Conservation (phyloP, 2,888 invertebrate genomes). For the Salticus scenicus region DNA sequence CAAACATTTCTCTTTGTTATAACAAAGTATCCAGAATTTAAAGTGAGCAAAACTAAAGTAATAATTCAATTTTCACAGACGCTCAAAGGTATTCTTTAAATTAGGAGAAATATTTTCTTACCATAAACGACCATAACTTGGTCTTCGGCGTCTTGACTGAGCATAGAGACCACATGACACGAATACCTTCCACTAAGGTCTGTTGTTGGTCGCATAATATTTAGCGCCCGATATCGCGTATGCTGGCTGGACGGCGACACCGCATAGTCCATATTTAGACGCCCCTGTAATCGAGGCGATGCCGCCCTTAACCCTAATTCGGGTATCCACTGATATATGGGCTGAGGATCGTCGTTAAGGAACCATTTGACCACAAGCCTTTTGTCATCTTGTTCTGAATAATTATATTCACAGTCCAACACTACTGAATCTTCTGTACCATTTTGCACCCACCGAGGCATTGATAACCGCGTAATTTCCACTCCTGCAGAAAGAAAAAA, state of each 20-base stretch:
- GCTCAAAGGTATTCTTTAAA: too few species aligned
- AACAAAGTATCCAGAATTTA: too few species aligned
- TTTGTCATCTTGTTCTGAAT: slow-evolving; percentile 70
- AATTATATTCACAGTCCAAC: slow-evolving; percentile 73
- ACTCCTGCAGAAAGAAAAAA: slow-evolving; percentile 43
- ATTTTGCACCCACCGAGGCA: slow-evolving; percentile 71
- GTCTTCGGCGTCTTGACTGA: slow-evolving; percentile 70
- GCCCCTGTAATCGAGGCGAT: slow-evolving; percentile 48
- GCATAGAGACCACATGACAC: slow-evolving; percentile 72
- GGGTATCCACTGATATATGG: slow-evolving; percentile 73
- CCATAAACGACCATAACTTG: slow-evolving; percentile 72
- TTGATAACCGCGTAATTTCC: slow-evolving; percentile 68
- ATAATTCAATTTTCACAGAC: too few species aligned
- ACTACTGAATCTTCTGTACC: slow-evolving; percentile 72
- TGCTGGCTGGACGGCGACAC: slow-evolving; percentile 69
- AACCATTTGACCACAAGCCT: slow-evolving; percentile 73
- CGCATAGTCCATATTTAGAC: slow-evolving; percentile 71
- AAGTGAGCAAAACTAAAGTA: too few species aligned
- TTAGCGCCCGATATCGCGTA: slow-evolving; percentile 72
- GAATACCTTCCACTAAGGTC: slow-evolving; percentile 73
- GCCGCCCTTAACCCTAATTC: slow-evolving; percentile 69
- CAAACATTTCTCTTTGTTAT: too few species aligned
- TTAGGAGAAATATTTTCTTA: slow-evolving; percentile 39
- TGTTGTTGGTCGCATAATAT: slow-evolving; percentile 72
- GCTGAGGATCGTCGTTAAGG: slow-evolving; percentile 72